Percentiles rank a stretch among this genome's conserved stretches.
phyloP scores from a whole-genome alignment of 2,888 invertebrate species.

The Exephanes ischioxanthus region DNA sequence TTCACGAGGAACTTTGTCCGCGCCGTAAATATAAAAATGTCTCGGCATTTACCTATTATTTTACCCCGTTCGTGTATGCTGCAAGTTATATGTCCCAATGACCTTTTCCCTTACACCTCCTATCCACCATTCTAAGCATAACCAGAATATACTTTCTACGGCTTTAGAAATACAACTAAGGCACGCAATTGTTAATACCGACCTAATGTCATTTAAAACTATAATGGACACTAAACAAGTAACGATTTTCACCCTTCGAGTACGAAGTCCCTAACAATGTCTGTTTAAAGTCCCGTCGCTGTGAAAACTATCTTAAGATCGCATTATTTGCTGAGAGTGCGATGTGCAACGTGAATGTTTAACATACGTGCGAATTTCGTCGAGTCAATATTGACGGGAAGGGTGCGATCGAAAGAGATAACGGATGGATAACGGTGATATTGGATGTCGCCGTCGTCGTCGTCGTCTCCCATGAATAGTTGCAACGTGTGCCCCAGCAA shows the following conservation, averaged over 20 bases:
- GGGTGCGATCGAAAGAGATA: conserved; percentile 77
- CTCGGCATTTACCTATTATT: too few relatives aligned
- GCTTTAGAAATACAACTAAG: neutral
- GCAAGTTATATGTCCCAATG: too few relatives aligned
- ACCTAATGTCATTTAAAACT: neutral
- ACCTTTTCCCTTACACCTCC: too few relatives aligned
- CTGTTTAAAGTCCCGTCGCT: neutral
- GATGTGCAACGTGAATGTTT: conserved; percentile 22
- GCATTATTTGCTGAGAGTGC: neutral
- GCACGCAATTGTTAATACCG: neutral
- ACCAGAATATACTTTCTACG: neutral
- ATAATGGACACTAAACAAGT: neutral
- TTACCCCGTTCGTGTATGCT: too few relatives aligned
- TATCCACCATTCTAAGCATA: too few relatives aligned
- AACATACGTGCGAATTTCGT: conserved; percentile 67
- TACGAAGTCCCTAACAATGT: neutral
- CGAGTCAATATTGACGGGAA: conserved; percentile 82
- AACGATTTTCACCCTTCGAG: neutral
- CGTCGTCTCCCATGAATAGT: conserved; percentile 66
- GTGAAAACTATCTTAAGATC: conserved; percentile 32
- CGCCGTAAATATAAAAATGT: too few relatives aligned
- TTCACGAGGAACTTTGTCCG: too few relatives aligned
- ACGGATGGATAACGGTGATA: conserved; percentile 83
- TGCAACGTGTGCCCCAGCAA: conserved; percentile 56
- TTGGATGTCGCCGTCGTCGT: conserved; percentile 81